Evolutionary conservation across 2,888 invertebrate genomes (phyloP).

Genomic region (Agrotis clavis): DNA sequence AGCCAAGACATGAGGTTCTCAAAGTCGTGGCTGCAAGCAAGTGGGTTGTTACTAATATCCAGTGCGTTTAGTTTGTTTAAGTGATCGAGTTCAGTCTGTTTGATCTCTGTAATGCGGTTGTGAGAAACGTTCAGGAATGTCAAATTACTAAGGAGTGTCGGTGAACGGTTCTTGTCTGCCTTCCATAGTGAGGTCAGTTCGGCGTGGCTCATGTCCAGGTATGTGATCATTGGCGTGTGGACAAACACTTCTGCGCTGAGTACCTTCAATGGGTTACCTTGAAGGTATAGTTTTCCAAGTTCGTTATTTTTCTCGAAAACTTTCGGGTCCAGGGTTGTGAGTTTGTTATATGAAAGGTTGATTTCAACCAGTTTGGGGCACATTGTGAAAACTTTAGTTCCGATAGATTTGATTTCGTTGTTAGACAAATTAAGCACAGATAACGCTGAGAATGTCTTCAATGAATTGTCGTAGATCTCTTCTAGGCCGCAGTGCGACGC

Average conservation of each 20-base stretch:
- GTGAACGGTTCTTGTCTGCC: conserved; percentile 85
- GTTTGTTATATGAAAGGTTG: conserved; percentile 94
- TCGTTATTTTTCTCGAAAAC: conserved; percentile 93
- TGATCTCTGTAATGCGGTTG: conserved; percentile 91
- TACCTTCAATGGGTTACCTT: conserved; percentile 93
- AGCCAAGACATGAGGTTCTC: conserved; percentile 93
- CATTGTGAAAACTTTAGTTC: conserved; percentile 89
- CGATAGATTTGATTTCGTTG: conserved; percentile 92
- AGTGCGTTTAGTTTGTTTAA: conserved; percentile 91
- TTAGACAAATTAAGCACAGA: conserved; percentile 93
- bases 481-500: conserved; percentile 94
- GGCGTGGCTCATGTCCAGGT: conserved; percentile 94
- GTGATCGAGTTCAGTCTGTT: conserved; percentile 91
- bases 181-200: conserved; percentile 93
- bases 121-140: conserved; percentile 91
- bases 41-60: conserved; percentile 92
- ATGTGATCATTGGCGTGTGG: conserved; percentile 91
- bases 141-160: conserved; percentile 89
- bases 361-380: conserved; percentile 92
- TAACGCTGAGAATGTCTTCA: conserved; percentile 94
- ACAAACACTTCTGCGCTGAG: conserved; percentile 93
- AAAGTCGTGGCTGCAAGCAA: conserved; percentile 93
- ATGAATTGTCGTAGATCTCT: conserved; percentile 92
- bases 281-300: conserved; percentile 93
- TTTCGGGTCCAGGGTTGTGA: conserved; percentile 91